Evolutionary conservation across 2,888 invertebrate genomes (phyloP).

Genomic region (Dioctria rufipes): DNA sequence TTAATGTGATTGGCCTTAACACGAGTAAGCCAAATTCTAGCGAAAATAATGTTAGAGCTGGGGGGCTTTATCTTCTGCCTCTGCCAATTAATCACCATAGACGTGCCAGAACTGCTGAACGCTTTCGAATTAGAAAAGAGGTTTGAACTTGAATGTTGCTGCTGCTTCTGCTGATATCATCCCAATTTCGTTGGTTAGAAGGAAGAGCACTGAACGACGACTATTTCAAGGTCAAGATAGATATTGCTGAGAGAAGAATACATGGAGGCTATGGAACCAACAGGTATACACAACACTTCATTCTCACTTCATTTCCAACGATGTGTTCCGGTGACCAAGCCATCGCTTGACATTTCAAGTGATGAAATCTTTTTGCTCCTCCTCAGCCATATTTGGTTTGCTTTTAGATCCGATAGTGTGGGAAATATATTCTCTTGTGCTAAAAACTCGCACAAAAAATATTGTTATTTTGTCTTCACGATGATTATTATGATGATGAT

Average conservation of each 20-base stretch:
- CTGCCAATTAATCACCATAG: slow-evolving; percentile 24
- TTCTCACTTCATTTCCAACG: too few relatives aligned
- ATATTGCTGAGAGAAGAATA: background rate
- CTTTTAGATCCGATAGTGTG: background rate
- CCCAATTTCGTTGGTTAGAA: too few relatives aligned
- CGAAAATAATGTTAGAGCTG: background rate
- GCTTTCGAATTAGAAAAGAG: slow-evolving; percentile 14
- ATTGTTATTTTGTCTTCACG: background rate
- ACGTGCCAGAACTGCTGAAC: slow-evolving; percentile 28
- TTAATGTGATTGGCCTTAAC: slow-evolving; percentile 37
- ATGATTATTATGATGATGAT: too few relatives aligned
- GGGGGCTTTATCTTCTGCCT: background rate
- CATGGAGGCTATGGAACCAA: too few relatives aligned
- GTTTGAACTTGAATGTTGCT: slow-evolving; percentile 28
- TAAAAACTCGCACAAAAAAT: background rate
- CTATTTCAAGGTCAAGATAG: slow-evolving; percentile 39
- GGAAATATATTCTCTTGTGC: slow-evolving; percentile 7
- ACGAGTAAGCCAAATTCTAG: slow-evolving; percentile 33
- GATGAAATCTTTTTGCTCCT: slow-evolving; percentile 8
- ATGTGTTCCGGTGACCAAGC: slow-evolving; percentile 25
- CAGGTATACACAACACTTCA: too few relatives aligned
- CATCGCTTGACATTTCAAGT: slow-evolving; percentile 12
- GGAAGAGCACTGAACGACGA: slow-evolving; percentile 39
- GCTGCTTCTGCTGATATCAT: background rate
- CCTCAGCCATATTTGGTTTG: background rate